Evolutionary conservation across 2,113 vertebrate genomes (phyloP).

Genomic region (Alexandromys fortis): DNA sequence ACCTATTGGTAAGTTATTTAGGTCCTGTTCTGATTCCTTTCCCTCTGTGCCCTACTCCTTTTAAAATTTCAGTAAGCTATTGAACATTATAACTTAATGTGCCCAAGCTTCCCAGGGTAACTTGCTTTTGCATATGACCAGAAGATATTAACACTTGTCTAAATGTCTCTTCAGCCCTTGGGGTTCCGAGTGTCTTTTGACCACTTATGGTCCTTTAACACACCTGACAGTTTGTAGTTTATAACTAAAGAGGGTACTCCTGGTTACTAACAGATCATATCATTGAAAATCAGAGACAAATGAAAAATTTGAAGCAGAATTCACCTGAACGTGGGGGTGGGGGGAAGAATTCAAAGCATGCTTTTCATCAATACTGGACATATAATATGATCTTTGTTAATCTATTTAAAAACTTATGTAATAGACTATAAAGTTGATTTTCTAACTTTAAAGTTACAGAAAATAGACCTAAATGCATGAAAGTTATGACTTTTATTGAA

Average conservation of each 20-base stretch:
- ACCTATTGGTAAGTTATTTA: neutral
- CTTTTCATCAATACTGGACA: neutral
- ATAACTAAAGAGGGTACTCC: neutral
- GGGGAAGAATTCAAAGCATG: neutral
- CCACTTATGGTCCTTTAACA: neutral
- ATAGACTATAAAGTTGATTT: neutral
- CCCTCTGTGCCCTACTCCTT: neutral
- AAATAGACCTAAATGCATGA: neutral
- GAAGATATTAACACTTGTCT: neutral
- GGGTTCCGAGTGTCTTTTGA: neutral
- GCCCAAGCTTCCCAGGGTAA: neutral
- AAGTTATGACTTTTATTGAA: neutral
- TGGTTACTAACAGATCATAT: neutral
- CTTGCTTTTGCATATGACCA: neutral
- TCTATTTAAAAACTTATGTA: neutral
- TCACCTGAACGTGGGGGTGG: neutral
- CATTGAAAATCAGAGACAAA: neutral
- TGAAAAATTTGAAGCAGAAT: neutral
- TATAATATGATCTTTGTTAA: neutral
- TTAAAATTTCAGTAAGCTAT: neutral
- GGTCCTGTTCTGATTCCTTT: neutral
- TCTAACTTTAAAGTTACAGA: slow-evolving; percentile 23
- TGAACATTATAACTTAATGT: neutral
- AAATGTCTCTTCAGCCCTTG: neutral
- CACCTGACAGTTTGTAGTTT: neutral